These are phyloP conservation scores for Sesamia inferens DNA, from an alignment of 2,888 invertebrate species.

Conservation along the genomic window DNA sequence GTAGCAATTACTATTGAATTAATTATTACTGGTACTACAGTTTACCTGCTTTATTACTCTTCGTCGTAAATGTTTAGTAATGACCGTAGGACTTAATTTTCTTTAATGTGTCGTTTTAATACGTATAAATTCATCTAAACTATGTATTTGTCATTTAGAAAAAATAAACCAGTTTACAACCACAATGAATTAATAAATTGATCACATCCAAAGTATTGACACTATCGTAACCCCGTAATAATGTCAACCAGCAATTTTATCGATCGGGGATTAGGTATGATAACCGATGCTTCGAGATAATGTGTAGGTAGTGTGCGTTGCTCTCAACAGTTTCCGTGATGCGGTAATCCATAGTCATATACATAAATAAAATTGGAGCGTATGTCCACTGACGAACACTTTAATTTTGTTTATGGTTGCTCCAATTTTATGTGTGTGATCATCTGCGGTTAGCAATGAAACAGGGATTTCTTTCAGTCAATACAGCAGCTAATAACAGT, in stretches of 20 bases:
- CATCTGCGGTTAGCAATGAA: slow-evolving; percentile 42
- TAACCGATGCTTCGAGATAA: slow-evolving; percentile 1
- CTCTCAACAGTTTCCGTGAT: slow-evolving; percentile 39
- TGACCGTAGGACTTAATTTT: slow-evolving; percentile 6
- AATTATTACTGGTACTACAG: slow-evolving; percentile 29
- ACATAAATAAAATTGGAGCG: slow-evolving; percentile 48
- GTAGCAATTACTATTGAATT: slow-evolving; percentile 38
- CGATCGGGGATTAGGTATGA: slow-evolving; percentile 22
- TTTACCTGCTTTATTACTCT: slow-evolving; percentile 20
- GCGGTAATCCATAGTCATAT: slow-evolving; percentile 44
- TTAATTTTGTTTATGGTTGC: slow-evolving; percentile 46
- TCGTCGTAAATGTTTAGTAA: slow-evolving; percentile 23
- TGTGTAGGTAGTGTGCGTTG: slow-evolving; percentile 20
- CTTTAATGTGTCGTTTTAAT: slow-evolving; percentile 21
- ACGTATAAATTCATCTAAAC: slow-evolving; percentile 19
- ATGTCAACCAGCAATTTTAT: slow-evolving; percentile 22
- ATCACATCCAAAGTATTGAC: slow-evolving; percentile 23
- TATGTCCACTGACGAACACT: slow-evolving; percentile 49
- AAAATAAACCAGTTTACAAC: not conserved
- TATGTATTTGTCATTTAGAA: not conserved
- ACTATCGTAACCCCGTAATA: slow-evolving; percentile 5
- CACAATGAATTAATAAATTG: not conserved
- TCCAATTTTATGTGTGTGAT: slow-evolving; percentile 30
- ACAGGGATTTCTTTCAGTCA: slow-evolving; percentile 32
- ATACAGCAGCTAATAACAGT: slow-evolving; percentile 9